Conservation (phyloP, 2,888 invertebrate species). For the Sarcophaga carnaria region DNA sequence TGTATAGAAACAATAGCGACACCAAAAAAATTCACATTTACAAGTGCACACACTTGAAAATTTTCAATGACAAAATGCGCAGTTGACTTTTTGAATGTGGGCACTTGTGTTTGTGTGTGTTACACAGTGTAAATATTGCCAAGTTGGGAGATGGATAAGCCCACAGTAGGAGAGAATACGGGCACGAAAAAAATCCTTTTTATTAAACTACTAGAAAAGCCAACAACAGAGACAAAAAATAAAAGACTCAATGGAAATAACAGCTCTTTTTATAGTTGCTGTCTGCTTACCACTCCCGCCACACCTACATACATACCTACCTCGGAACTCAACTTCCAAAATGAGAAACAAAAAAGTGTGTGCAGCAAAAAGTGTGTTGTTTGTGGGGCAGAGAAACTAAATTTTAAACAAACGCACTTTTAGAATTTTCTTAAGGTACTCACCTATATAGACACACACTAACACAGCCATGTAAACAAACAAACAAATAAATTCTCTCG, state of each 20-base stretch:
- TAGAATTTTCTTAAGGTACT: conserved; percentile 56
- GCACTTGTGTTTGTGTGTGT: conserved; percentile 10
- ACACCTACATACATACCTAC: too few relatives aligned
- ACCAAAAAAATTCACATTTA: conserved; percentile 28
- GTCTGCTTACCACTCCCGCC: too few relatives aligned
- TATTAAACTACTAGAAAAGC: too few relatives aligned
- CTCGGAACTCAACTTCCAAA: too few relatives aligned
- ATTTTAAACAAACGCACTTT: conserved; percentile 66
- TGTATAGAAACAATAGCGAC: background rate
- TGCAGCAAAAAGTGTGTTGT: background rate
- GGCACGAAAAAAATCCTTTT: too few relatives aligned
- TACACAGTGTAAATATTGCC: background rate
- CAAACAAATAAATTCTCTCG: background rate
- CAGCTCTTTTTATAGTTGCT: too few relatives aligned
- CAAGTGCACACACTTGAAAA: conserved; percentile 70
- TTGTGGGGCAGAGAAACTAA: conserved; percentile 1
- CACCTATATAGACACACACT: background rate
- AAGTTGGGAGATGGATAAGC: background rate
- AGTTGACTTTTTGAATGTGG: conserved; percentile 66
- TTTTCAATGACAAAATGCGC: conserved; percentile 70
- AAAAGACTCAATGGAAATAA: background rate
- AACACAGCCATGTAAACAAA: background rate
- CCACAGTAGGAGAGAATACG: background rate
- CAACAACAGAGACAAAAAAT: background rate
- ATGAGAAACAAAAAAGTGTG: background rate